Conservation (phyloP, 2,888 invertebrate species). For the Macaria liturata region DNA sequence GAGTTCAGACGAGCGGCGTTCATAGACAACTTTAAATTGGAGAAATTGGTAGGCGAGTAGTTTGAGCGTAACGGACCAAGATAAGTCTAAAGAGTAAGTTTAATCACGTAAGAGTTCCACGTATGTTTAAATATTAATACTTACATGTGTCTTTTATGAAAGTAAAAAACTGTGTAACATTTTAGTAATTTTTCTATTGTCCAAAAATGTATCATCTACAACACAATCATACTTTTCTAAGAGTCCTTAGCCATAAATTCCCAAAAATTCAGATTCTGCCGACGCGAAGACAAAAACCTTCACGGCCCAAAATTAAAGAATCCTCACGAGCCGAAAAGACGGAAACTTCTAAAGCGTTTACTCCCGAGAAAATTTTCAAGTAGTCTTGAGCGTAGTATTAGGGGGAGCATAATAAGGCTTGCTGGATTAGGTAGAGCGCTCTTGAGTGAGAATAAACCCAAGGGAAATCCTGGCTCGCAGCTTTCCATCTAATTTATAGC, state of each 20-base stretch:
- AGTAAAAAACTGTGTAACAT: too few relatives aligned
- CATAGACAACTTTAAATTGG: conserved; percentile 81
- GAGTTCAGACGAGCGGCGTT: conserved; percentile 77
- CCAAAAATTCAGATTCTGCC: too few relatives aligned
- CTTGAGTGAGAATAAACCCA: conserved; percentile 83
- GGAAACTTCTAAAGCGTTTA: conserved; percentile 59
- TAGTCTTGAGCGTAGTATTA: conserved; percentile 81
- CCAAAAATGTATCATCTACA: too few relatives aligned
- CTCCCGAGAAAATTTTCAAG: conserved; percentile 79
- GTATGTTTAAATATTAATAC: too few relatives aligned
- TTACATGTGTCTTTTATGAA: too few relatives aligned
- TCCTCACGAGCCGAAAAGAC: conserved; percentile 42
- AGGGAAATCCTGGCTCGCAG: conserved; percentile 81
- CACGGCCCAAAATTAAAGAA: conserved; percentile 43
- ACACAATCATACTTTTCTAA: too few relatives aligned
- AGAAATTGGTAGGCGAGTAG: conserved; percentile 74
- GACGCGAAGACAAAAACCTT: conserved; percentile 3
- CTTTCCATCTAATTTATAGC: conserved; percentile 81
- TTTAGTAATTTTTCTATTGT: too few relatives aligned
- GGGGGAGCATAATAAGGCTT: conserved; percentile 83
- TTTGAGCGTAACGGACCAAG: conserved; percentile 56
- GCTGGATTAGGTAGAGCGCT: conserved; percentile 81
- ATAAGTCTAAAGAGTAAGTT: too few relatives aligned
- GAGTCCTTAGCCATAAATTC: too few relatives aligned
- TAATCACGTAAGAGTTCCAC: too few relatives aligned